A percentile compares a stretch with the other conserved stretches of the same genome.
These are phyloP conservation scores for Scomber japonicus DNA, from an alignment of 2,113 vertebrate genomes.

Conservation along the genomic window DNA sequence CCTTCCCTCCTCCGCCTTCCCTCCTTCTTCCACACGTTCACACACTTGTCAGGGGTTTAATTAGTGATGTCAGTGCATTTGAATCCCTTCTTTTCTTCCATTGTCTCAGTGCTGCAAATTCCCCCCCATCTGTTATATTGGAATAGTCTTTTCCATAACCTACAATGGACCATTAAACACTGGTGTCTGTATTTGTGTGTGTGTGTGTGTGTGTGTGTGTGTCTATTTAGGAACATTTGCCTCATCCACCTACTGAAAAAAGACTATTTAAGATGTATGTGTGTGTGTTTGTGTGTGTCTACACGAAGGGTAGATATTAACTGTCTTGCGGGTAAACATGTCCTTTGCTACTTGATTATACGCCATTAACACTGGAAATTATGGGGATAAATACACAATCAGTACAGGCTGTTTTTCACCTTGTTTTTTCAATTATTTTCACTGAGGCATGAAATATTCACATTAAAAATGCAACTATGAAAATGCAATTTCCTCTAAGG, in stretches of 20 bases:
- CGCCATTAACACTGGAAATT: not conserved
- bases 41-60: conserved; percentile 10
- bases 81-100: conserved; percentile 41
- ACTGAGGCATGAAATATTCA: conserved; percentile 6
- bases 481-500: not conserved
- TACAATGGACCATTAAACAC: conserved; percentile 46
- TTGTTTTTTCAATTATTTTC: not conserved
- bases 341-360: not conserved
- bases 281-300: no score
- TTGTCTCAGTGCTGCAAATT: conserved; percentile 62
- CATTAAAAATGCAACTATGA: not conserved
- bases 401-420: not conserved
- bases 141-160: conserved; percentile 49
- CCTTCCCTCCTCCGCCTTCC: not conserved
- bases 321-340: not conserved
- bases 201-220: conserved; percentile 11
- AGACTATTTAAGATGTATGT: not conserved
- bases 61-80: conserved; percentile 47
- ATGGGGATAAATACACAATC: not conserved
- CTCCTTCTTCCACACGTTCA: conserved; percentile 14
- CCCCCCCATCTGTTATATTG: conserved; percentile 40
- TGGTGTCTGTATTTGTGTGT: not conserved
- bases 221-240: not conserved
- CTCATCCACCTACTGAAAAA: not conserved
- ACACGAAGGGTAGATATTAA: not conserved